Percentiles rank a stretch among this genome's conserved stretches.
phyloP scores from a whole-genome alignment of 2,888 invertebrate genomes.

The Drosophila paramelanica region DNA sequence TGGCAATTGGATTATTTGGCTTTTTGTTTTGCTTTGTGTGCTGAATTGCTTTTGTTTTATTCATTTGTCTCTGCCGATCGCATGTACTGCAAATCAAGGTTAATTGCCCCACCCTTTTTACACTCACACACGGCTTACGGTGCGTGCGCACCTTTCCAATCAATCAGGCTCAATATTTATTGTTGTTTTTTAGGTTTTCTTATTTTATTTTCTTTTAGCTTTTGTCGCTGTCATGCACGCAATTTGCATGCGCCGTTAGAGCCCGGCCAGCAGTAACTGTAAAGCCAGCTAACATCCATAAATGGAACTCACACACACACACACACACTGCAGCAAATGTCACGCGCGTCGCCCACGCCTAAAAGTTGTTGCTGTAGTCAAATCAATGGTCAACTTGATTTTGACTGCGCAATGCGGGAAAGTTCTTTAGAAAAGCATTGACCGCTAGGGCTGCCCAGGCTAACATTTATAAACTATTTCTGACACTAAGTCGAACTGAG shows the following conservation, averaged over 20 bases:
- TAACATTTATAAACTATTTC: neutral
- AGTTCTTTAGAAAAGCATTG: slow-evolving; percentile 23
- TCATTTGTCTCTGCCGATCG: slow-evolving; percentile 29
- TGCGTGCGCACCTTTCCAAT: slow-evolving; percentile 62
- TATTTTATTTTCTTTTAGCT: slow-evolving; percentile 23
- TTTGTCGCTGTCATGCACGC: slow-evolving; percentile 57
- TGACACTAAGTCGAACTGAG: slow-evolving; percentile 1
- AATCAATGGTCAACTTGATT: slow-evolving; percentile 6
- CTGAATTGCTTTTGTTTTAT: slow-evolving; percentile 33
- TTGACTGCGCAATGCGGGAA: slow-evolving; percentile 4
- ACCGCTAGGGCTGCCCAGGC: neutral
- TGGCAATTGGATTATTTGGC: neutral
- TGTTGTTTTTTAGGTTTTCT: slow-evolving; percentile 8
- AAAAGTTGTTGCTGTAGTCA: slow-evolving; percentile 5
- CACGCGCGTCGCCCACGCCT: slow-evolving; percentile 45
- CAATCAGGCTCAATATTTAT: slow-evolving; percentile 48
- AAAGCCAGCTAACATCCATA: slow-evolving; percentile 34
- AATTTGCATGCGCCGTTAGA: slow-evolving; percentile 63
- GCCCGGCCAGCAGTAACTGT: slow-evolving; percentile 47
- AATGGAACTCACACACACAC: slow-evolving; percentile 29
- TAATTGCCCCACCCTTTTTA: slow-evolving; percentile 37
- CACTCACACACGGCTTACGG: neutral
- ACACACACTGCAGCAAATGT: slow-evolving; percentile 8
- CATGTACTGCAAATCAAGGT: slow-evolving; percentile 64
- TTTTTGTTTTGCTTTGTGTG: slow-evolving; percentile 10